Evolutionary conservation across 2,888 invertebrate species (phyloP).

Genomic region (Drosophila robusta): DNA sequence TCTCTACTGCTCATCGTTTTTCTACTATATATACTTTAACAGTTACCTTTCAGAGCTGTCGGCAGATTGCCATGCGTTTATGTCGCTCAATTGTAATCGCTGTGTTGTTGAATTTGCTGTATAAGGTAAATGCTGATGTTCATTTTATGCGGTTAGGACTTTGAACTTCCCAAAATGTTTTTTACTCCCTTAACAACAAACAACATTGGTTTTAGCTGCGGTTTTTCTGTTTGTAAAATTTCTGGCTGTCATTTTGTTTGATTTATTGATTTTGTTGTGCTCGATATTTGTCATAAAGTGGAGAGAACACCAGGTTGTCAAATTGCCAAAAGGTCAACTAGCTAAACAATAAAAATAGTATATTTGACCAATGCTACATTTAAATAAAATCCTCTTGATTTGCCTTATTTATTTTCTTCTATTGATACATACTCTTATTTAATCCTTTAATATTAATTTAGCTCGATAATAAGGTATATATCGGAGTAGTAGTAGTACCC

Average conservation of each 20-base stretch:
- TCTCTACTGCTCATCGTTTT: slow-evolving; percentile 22
- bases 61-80: slow-evolving; percentile 34
- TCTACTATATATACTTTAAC: slow-evolving; percentile 59
- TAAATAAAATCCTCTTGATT: neutral
- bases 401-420: neutral
- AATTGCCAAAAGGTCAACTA: neutral
- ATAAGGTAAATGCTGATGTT: slow-evolving; percentile 29
- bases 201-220: slow-evolving; percentile 59
- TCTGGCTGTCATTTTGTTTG: slow-evolving; percentile 72
- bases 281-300: slow-evolving; percentile 50
- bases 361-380: slow-evolving; percentile 8
- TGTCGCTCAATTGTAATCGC: slow-evolving; percentile 22
- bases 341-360: slow-evolving; percentile 18
- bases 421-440: no score
- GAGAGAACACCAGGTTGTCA: slow-evolving; percentile 13
- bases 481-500: no score
- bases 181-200: slow-evolving; percentile 7
- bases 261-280: slow-evolving; percentile 64
- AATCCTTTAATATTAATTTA: no score
- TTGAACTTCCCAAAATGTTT: slow-evolving; percentile 27
- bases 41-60: slow-evolving; percentile 75
- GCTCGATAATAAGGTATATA: no score
- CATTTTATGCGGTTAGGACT: slow-evolving; percentile 44
- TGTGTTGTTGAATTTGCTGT: slow-evolving; percentile 17
- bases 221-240: slow-evolving; percentile 68